Evolutionary conservation across 2,797 vertebrate genomes (phyloP), one percentile per base, ranked within the genome.

Genomic region (Pseudopleuronectes americanus): DNA sequence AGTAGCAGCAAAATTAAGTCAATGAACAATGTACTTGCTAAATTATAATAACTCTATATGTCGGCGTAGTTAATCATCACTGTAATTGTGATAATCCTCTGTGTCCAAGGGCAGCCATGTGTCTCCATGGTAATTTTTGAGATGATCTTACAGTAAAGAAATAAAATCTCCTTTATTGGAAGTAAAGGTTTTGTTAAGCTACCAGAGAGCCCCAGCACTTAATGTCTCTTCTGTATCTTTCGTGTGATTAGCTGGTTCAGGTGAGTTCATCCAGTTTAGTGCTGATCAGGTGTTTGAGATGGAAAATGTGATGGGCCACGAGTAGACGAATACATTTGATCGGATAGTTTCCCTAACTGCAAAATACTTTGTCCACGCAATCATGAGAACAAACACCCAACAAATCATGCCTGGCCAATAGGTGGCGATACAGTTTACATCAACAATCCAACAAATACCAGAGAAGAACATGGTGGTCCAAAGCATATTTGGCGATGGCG

Each of bases 71-170:
- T 57, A 21, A 68, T 55, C 58, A 52, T 54, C 31, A 23, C 16
- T 55, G n/a, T 36, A 60, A 41, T 57, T 48, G 8, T 21, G 17
- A 23, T 55, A 55, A 69, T 63, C 52, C n/a, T 38, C 43, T 52
- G 10, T 28, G n/a, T 61, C 24, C 36, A 24, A 9, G 33, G 19
- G 52, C 21, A 76, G 59, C 22, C 22, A 45, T 55, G 38, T 49
- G 56, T 53, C 10, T 45, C 33, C 26, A 26, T 54, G 17, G 8
- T 49, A 53, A 55, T 19, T 51, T 19, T 28, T 33, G 4, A 26
- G 21, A 26, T 52, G 8, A 58, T 13, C 41, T 47, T 52, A 41
- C n/a, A 33, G 12, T 41, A 21, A 60, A 31, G 31, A 51, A 43
- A 43, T 59, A 21, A 56, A 57, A 21, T 26, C 16, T 49, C 17